Percentiles rank a stretch among this genome's conserved stretches.
Evolutionary conservation across 2,888 invertebrate genomes (phyloP).

Genomic region (Clunio marinus): DNA sequence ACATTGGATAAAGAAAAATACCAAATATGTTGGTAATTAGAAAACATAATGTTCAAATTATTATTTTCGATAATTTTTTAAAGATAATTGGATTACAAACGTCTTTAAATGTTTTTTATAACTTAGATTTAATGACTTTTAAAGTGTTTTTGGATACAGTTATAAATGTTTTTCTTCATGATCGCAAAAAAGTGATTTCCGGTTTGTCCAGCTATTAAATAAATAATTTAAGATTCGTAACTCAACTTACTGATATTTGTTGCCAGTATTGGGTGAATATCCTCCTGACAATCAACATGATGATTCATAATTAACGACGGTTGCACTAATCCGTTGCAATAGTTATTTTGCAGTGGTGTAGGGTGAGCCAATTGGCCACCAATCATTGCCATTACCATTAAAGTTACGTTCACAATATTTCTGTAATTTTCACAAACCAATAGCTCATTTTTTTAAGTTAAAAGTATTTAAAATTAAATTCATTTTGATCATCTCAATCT

Average conservation of each 20-base stretch:
- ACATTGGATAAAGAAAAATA: too few relatives aligned
- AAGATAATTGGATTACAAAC: slow-evolving; percentile 27
- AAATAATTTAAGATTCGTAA: too few relatives aligned
- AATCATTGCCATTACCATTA: slow-evolving; percentile 64
- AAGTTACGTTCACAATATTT: slow-evolving; percentile 10
- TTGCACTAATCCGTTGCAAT: slow-evolving; percentile 56
- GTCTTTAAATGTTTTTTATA: neutral
- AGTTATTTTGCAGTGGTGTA: slow-evolving; percentile 56
- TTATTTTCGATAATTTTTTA: neutral
- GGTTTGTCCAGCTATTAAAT: too few relatives aligned
- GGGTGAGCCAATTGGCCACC: slow-evolving; percentile 62
- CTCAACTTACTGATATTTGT: slow-evolving; percentile 29
- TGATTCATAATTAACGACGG: slow-evolving; percentile 61
- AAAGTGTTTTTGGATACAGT: neutral
- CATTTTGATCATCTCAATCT: neutral
- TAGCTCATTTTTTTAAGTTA: too few relatives aligned
- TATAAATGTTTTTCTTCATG: neutral
- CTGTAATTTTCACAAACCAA: slow-evolving; percentile 19
- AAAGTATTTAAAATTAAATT: too few relatives aligned
- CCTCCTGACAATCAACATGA: slow-evolving; percentile 50
- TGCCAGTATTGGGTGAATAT: slow-evolving; percentile 47
- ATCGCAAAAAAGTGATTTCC: too few relatives aligned
- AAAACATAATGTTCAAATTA: too few relatives aligned
- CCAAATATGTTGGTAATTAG: too few relatives aligned
- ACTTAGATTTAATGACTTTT: slow-evolving; percentile 13